phyloP scores from a whole-genome alignment of 1,140 invertebrate species.

The Idris sp. region DNA sequence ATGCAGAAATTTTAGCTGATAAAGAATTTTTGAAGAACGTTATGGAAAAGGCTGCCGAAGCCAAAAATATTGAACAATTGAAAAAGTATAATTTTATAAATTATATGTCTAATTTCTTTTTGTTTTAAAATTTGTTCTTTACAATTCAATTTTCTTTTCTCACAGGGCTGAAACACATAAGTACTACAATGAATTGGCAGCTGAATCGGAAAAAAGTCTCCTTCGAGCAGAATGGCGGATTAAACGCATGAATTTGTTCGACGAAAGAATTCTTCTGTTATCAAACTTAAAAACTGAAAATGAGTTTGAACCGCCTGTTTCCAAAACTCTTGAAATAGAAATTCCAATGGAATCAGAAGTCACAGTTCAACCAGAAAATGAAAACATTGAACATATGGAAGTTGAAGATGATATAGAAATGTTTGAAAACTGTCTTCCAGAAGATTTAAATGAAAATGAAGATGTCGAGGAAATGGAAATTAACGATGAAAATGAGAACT shows the following conservation, averaged over 20 bases:
- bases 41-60: constrained; percentile 65
- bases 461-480: constrained; percentile 4
- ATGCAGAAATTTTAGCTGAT: constrained; percentile 76
- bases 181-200: constrained; percentile 80
- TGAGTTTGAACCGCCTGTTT: too few species aligned
- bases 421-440: too few species aligned
- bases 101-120: not conserved
- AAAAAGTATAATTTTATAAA: constrained; percentile 60
- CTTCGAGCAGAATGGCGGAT: constrained; percentile 80
- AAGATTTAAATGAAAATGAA: too few species aligned
- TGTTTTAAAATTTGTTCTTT: constrained; percentile 4
- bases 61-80: constrained; percentile 60
- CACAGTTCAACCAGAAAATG: not conserved
- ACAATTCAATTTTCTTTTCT: too few species aligned
- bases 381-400: too few species aligned
- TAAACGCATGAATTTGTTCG: constrained; percentile 80
- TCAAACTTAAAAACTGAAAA: constrained; percentile 18
- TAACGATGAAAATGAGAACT: constrained; percentile 12
- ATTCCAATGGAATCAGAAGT: too few species aligned
- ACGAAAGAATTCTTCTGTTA: constrained; percentile 74
- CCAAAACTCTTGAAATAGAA: too few species aligned
- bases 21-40: constrained; percentile 74
- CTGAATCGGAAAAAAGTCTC: constrained; percentile 79
- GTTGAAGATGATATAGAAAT: too few species aligned
- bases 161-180: constrained; percentile 78